Base-by-base conservation (phyloP, 2,113 vertebrate species). In the Opisthocomus hoazin region DNA sequence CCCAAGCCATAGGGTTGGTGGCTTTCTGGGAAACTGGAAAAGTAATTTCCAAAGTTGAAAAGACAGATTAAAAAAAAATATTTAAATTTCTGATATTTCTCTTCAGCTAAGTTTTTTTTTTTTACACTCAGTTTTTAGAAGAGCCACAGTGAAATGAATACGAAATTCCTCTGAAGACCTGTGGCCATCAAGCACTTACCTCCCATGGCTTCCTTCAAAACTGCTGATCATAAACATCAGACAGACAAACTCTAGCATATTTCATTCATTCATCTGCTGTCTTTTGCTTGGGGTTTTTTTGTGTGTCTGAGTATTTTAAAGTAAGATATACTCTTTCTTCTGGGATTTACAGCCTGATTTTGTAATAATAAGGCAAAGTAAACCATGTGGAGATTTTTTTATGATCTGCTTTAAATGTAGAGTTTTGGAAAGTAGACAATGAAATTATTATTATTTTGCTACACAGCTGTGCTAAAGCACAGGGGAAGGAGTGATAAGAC, bases 401-500 rank as follows among this genome's bases (percentile, higher is more conserved):
- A 95, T 41, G 23, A 97, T 97, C 96, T 90, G 75, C 78, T 93
- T 86, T 97, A 97, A 95, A 93, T 64, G 63, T 94, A 91, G 94
- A 96, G 93, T 94, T 97, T 94, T 94, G 97, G 93, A 92, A 96
- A 97, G 87, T 23, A 98, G 95, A 96, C 45, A 97, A 97, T 95
- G 87, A 95, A 98, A 97, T 97, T 97, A 96, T 97, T 97, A 96
- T 92, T 97, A 97, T 97, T 97, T 90, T 94, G 92, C 75, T 81
- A 63, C 94, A 97, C 98, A 97, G 97, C 98, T 97, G 97, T 96
- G 95, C 90, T 92, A 85, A 96, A 88, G 50, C 21, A 0, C 32
- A 73, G 64, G 66, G 81, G 87, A 84, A 79, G 81, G 84, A 90
- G 83, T 80, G 75, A 86, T 88, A 87, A 96, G 77, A 82, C 58